Percentiles rank a stretch among this genome's conserved stretches.
Evolutionary conservation across 1,140 invertebrate species (phyloP).

Genomic region (Conus ventricosus): DNA sequence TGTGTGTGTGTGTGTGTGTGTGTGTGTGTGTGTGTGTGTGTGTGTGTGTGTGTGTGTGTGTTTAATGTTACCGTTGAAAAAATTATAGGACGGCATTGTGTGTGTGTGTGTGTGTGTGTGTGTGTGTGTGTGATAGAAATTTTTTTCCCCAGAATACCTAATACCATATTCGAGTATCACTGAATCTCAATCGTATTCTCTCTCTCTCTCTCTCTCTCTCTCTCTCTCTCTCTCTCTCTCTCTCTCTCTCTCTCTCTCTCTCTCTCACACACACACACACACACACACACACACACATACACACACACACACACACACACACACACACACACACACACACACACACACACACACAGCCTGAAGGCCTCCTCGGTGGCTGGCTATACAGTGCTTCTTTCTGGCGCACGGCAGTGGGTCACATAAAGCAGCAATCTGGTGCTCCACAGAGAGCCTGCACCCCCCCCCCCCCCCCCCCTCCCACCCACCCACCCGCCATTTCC

Average conservation of each 20-base stretch:
- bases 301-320: conserved; percentile 5
- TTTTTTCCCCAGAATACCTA: neutral
- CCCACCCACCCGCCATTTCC: too few relatives aligned
- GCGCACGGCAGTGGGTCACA: too few relatives aligned
- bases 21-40: neutral
- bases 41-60: neutral
- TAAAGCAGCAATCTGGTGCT: too few relatives aligned
- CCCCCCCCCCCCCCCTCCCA: too few relatives aligned
- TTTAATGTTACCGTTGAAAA: too few relatives aligned
- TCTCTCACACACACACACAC: neutral
- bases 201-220: neutral
- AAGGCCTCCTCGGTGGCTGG: too few relatives aligned
- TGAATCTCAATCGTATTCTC: too few relatives aligned
- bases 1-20: neutral
- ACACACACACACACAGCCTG: neutral
- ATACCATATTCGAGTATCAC: too few relatives aligned
- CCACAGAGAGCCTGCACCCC: too few relatives aligned
- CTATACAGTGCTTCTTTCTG: too few relatives aligned
- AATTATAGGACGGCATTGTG: neutral
- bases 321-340: conserved; percentile 25
- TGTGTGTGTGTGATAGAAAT: neutral
- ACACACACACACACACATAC: neutral
- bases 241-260: neutral
- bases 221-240: neutral
- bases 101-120: neutral